Conservation (phyloP, 2,113 vertebrate species). For the Arvicanthis niloticus region DNA sequence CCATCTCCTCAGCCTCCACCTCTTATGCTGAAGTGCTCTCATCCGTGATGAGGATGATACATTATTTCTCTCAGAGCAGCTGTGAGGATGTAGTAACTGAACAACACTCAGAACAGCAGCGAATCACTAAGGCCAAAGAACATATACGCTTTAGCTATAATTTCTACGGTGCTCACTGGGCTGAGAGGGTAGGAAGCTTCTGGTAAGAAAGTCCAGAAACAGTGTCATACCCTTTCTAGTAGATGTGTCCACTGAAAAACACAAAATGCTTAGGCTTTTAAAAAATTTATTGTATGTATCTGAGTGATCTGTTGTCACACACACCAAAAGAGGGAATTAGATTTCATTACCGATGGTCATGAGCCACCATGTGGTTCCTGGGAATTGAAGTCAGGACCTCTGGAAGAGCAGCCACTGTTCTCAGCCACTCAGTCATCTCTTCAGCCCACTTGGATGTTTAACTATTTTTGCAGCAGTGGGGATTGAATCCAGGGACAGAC, state of each 20-base stretch:
- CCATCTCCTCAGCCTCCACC: not conserved
- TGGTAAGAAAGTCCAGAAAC: not conserved
- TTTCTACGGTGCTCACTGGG: not conserved
- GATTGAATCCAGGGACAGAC: not conserved
- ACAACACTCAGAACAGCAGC: not conserved
- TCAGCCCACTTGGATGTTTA: not conserved
- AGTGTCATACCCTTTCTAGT: conserved; percentile 1
- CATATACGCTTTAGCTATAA: not conserved
- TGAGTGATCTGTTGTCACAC: too few relatives aligned
- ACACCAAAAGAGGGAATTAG: too few relatives aligned
- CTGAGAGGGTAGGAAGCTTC: not conserved
- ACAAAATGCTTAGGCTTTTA: not conserved
- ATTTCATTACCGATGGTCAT: too few relatives aligned
- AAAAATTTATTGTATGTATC: too few relatives aligned
- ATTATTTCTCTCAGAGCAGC: not conserved
- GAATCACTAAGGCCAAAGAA: not conserved
- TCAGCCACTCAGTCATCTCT: too few relatives aligned
- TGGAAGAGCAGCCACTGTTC: too few relatives aligned
- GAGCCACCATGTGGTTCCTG: too few relatives aligned
- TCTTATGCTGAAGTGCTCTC: conserved; percentile 9
- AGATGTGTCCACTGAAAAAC: not conserved
- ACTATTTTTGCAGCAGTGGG: not conserved
- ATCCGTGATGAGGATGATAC: not conserved
- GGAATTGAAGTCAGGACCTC: too few relatives aligned
- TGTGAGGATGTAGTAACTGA: not conserved